Evolutionary conservation across 1,140 invertebrate species (phyloP).

Genomic region (Drosophila arawakana): DNA sequence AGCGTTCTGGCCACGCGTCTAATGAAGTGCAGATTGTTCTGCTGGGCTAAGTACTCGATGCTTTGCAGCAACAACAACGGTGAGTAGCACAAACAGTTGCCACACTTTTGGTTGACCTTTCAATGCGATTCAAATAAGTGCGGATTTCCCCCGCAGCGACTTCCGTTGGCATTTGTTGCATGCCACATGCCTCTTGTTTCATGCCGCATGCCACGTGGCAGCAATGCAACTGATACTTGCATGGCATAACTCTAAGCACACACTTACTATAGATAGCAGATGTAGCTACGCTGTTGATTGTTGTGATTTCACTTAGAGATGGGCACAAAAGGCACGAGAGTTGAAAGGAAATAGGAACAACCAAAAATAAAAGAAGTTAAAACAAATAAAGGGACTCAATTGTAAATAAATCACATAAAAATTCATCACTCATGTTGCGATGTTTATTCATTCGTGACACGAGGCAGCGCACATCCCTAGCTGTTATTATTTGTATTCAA

Average conservation of each 20-base stretch:
- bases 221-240: conserved; percentile 23
- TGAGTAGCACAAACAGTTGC: conserved; percentile 40
- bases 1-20: conserved; percentile 67
- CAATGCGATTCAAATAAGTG: conserved; percentile 63
- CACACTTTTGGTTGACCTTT: conserved; percentile 79
- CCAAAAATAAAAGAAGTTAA: too few species aligned
- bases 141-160: conserved; percentile 31
- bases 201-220: conserved; percentile 52
- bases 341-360: too few species aligned
- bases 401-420: too few species aligned
- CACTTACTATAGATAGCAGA: background rate
- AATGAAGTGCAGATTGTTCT: conserved; percentile 75
- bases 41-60: conserved; percentile 43
- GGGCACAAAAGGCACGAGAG: background rate
- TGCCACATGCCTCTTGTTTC: conserved; percentile 37
- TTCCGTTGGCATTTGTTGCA: conserved; percentile 60
- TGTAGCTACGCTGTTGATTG: background rate
- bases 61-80: conserved; percentile 26
- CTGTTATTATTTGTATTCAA: conserved; percentile 3
- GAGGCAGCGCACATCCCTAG: background rate
- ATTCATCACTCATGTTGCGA: background rate
- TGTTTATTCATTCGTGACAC: background rate
- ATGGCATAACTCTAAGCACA: conserved; percentile 22
- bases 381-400: too few species aligned
- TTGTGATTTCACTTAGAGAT: background rate